phyloP scores from a whole-genome alignment of 2,888 invertebrate genomes.

The Emmelina monodactyla region DNA sequence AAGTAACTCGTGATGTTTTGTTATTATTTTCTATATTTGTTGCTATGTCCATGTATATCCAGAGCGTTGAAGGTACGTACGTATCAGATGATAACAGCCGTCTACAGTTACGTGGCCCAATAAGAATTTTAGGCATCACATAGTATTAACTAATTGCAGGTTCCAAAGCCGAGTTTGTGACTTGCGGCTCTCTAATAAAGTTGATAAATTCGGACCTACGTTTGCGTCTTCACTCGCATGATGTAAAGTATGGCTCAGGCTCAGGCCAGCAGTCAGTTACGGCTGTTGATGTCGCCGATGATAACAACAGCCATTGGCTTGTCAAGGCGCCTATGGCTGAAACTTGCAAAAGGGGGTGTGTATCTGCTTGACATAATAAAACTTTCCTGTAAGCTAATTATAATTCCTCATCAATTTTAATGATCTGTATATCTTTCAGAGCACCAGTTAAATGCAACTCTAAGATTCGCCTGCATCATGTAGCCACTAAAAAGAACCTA shows the following conservation, averaged over 20 bases:
- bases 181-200: slow-evolving; percentile 94
- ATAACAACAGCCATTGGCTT: slow-evolving; percentile 96
- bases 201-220: slow-evolving; percentile 85
- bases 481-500: slow-evolving; percentile 89
- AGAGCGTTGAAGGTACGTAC: no score
- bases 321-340: slow-evolving; percentile 76
- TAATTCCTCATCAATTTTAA: no score
- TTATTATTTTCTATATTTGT: no score
- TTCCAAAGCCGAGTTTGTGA: slow-evolving; percentile 80
- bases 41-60: no score
- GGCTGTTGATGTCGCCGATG: slow-evolving; percentile 88
- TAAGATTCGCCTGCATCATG: slow-evolving; percentile 85
- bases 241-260: slow-evolving; percentile 98
- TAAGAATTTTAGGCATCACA: neutral
- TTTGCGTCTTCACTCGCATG: slow-evolving; percentile 94
- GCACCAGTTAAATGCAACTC: slow-evolving; percentile 89
- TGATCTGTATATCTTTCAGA: slow-evolving; percentile 64
- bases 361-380: neutral
- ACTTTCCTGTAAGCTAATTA: no score
- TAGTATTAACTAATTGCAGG: slow-evolving; percentile 43
- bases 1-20: no score
- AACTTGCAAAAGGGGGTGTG: slow-evolving; percentile 82
- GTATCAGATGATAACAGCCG: no score
- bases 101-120: neutral
- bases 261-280: slow-evolving; percentile 99